Conservation (phyloP, 2,113 vertebrate species). For the Isichthys henryi region DNA sequence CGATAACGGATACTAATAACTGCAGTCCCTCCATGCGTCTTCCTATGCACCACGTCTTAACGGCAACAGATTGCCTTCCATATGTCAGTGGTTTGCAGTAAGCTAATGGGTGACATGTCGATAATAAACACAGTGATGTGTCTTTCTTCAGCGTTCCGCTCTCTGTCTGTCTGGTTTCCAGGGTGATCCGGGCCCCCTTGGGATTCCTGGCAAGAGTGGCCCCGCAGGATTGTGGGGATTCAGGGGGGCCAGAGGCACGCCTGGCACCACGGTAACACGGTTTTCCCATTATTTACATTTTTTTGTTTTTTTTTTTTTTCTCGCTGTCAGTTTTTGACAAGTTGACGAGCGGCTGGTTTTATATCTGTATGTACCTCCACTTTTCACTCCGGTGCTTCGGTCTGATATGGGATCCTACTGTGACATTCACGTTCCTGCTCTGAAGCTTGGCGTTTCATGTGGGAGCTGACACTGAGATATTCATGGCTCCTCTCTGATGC, state of each 20-base stretch:
- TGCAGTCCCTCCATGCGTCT: not conserved
- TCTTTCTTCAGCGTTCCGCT: not conserved
- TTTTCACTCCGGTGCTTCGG: not conserved
- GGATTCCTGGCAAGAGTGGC: conserved; percentile 71
- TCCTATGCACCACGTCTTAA: not conserved
- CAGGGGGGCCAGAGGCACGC: conserved; percentile 66
- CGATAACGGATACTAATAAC: not conserved
- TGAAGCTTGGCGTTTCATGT: not conserved
- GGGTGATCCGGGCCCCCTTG: conserved; percentile 77
- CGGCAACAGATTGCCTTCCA: conserved; percentile 25
- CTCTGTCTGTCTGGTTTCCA: conserved; percentile 45
- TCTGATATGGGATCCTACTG: not conserved
- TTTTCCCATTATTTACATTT: not conserved
- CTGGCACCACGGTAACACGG: conserved; percentile 65
- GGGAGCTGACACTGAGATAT: not conserved
- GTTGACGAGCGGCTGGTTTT: not conserved
- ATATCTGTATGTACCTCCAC: not conserved
- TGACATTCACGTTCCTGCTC: not conserved
- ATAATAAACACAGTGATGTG: not conserved
- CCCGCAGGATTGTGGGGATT: conserved; percentile 74
- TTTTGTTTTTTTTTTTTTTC: not conserved
- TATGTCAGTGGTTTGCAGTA: conserved; percentile 45
- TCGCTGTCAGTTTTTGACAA: not conserved
- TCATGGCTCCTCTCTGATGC: not conserved
- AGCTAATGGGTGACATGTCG: conserved; percentile 32